A percentile compares a stretch with the other conserved stretches of the same genome.
Evolutionary conservation across 2,113 vertebrate genomes (phyloP).

Genomic region (Hypanus sabinus): DNA sequence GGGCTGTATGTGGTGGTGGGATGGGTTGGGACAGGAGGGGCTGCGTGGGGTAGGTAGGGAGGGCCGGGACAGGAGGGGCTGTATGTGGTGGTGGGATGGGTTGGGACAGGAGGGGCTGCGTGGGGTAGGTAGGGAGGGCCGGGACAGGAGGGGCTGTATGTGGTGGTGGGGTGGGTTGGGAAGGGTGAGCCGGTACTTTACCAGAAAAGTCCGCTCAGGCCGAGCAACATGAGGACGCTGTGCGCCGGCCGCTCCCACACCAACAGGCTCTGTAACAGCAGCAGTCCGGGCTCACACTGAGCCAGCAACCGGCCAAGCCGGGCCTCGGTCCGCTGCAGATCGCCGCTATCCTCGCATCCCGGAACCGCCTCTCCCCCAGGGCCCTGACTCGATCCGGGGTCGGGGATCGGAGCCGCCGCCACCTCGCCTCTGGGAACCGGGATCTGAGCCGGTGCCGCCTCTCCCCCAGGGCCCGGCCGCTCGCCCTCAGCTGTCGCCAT

Average conservation of each 20-base stretch:
- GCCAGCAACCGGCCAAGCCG: conserved; percentile 66
- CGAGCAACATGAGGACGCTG: conserved; percentile 73
- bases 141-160: too few relatives aligned
- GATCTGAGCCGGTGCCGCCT: background rate
- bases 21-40: conserved; percentile 36
- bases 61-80: too few relatives aligned
- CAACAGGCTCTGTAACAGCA: conserved; percentile 71
- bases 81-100: too few relatives aligned
- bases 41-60: conserved; percentile 37
- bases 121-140: too few relatives aligned
- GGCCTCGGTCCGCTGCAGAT: conserved; percentile 59
- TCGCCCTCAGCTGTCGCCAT: conserved; percentile 60
- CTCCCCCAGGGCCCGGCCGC: conserved; percentile 45
- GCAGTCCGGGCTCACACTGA: conserved; percentile 65
- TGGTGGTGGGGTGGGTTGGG: conserved; percentile 42
- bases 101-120: too few relatives aligned
- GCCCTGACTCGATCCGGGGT: background rate
- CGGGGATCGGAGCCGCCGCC: background rate
- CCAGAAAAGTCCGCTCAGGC: conserved; percentile 85
- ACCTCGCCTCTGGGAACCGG: background rate
- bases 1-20: background rate
- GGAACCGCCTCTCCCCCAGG: background rate
- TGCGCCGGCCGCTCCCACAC: conserved; percentile 59
- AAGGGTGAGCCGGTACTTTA: conserved; percentile 49
- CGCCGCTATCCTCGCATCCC: background rate